Percentiles rank a stretch among this genome's conserved stretches.
These are phyloP conservation scores for Neoarius graeffei DNA, from an alignment of 2,113 vertebrate genomes.

Conservation along the genomic window DNA sequence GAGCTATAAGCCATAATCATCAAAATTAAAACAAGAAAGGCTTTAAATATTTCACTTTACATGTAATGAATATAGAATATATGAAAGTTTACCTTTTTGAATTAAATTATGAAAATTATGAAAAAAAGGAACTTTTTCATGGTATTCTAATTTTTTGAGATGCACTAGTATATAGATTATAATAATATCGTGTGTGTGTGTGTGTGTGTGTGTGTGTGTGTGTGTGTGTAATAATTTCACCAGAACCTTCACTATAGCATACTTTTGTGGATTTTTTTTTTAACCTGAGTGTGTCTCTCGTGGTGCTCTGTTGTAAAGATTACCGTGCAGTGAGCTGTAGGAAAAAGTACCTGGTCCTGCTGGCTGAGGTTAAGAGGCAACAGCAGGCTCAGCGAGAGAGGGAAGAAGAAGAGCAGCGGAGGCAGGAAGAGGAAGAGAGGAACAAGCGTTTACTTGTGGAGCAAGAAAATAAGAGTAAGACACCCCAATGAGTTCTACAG, in stretches of 20 bases:
- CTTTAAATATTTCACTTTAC: too few relatives aligned
- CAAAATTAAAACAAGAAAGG: too few relatives aligned
- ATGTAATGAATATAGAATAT: too few relatives aligned
- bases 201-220: background rate
- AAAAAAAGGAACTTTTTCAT: too few relatives aligned
- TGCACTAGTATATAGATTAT: too few relatives aligned
- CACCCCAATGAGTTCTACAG: background rate
- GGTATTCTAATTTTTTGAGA: too few relatives aligned
- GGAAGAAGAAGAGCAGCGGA: constrained; percentile 54
- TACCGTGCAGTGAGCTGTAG: constrained; percentile 49
- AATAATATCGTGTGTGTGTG: too few relatives aligned
- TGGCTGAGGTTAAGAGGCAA: constrained; percentile 57
- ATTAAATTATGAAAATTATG: too few relatives aligned
- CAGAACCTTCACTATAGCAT: background rate
- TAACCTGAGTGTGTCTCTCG: background rate
- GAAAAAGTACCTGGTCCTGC: constrained; percentile 49
- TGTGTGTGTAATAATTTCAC: background rate
- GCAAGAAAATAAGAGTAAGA: constrained; percentile 64
- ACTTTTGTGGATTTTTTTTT: background rate
- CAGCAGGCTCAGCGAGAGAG: constrained; percentile 58
- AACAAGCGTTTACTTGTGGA: constrained; percentile 55
- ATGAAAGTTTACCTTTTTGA: too few relatives aligned
- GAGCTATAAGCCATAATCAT: too few relatives aligned
- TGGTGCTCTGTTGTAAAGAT: constrained; percentile 42
- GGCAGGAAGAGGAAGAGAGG: constrained; percentile 54